A percentile compares a stretch with the other conserved stretches of the same genome.
Conservation (phyloP, 1,140 invertebrate species). For the Megathymus violae region DNA sequence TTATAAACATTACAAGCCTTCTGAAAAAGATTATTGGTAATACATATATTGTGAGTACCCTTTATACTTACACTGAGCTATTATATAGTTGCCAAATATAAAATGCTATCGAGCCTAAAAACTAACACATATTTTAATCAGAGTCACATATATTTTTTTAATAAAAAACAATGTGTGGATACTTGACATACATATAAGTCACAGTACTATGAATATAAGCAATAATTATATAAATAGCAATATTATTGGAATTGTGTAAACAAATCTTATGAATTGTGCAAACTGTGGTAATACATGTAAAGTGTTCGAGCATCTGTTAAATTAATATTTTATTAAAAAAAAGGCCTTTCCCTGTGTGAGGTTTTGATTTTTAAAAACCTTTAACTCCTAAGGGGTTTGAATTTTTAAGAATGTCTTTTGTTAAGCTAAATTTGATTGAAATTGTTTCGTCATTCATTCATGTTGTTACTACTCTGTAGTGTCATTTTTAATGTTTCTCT, state of each 20-base stretch:
- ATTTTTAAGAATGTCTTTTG: too few species aligned
- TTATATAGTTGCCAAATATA: conserved; percentile 1
- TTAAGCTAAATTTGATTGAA: too few species aligned
- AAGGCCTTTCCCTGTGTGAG: neutral
- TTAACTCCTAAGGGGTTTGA: neutral
- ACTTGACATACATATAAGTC: conserved; percentile 23
- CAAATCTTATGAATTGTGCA: conserved; percentile 29
- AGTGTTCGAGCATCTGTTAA: neutral
- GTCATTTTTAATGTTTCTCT: too few species aligned
- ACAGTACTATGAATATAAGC: conserved; percentile 20
- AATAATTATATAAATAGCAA: conserved; percentile 29
- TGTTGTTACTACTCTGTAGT: too few species aligned
- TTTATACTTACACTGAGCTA: too few species aligned
- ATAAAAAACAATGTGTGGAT: conserved; percentile 13
- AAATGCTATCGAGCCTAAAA: conserved; percentile 11
- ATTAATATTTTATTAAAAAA: neutral
- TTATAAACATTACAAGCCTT: too few species aligned
- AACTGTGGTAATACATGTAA: conserved; percentile 5
- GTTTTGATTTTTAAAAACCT: neutral
- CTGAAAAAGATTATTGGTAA: too few species aligned
- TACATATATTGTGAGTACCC: too few species aligned
- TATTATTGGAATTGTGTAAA: conserved; percentile 22
- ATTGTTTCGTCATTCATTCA: too few species aligned
- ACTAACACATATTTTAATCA: conserved; percentile 10
- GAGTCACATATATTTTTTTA: conserved; percentile 20